phyloP scores from a whole-genome alignment of 2,113 vertebrate species.

The Poeciliopsis prolifica region DNA sequence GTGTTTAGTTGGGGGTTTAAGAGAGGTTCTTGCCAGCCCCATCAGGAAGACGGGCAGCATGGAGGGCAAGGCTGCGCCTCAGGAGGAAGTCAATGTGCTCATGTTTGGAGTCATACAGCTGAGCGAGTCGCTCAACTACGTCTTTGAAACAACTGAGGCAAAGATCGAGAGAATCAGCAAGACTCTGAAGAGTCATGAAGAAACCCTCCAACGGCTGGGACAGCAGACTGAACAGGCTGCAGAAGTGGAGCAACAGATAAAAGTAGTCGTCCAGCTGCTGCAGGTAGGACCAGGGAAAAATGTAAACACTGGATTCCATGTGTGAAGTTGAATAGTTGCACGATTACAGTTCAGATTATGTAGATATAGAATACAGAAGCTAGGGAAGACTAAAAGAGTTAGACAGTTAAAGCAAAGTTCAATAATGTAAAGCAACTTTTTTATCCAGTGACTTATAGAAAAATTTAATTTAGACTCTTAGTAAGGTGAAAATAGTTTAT shows the following conservation, averaged over 20 bases:
- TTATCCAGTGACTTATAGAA: slow-evolving; percentile 6
- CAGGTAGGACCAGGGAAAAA: slow-evolving; percentile 69
- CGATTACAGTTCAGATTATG: slow-evolving; percentile 8
- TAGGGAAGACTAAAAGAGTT: neutral
- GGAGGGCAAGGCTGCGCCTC: slow-evolving; percentile 37
- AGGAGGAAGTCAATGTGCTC: slow-evolving; percentile 83
- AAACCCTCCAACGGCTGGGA: slow-evolving; percentile 64
- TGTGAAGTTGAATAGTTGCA: slow-evolving; percentile 15
- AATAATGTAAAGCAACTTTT: slow-evolving; percentile 30
- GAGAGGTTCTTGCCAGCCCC: slow-evolving; percentile 22
- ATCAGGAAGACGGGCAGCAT: slow-evolving; percentile 14
- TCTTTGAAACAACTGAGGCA: slow-evolving; percentile 72
- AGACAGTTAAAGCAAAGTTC: slow-evolving; percentile 25
- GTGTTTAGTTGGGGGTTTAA: slow-evolving; percentile 39
- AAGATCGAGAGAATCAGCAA: slow-evolving; percentile 68
- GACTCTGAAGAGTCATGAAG: slow-evolving; percentile 63
- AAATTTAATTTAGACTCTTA: slow-evolving; percentile 4
- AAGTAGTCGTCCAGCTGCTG: slow-evolving; percentile 67
- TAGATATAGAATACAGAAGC: slow-evolving; percentile 1
- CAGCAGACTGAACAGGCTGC: slow-evolving; percentile 61
- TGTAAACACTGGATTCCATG: slow-evolving; percentile 19
- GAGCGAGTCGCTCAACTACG: slow-evolving; percentile 78
- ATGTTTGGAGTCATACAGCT: slow-evolving; percentile 87
- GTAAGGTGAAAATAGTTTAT: slow-evolving; percentile 42
- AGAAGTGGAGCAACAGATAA: slow-evolving; percentile 67